Evolutionary conservation across 2,888 invertebrate genomes (phyloP).

Genomic region (Chrysolina oricalcia): DNA sequence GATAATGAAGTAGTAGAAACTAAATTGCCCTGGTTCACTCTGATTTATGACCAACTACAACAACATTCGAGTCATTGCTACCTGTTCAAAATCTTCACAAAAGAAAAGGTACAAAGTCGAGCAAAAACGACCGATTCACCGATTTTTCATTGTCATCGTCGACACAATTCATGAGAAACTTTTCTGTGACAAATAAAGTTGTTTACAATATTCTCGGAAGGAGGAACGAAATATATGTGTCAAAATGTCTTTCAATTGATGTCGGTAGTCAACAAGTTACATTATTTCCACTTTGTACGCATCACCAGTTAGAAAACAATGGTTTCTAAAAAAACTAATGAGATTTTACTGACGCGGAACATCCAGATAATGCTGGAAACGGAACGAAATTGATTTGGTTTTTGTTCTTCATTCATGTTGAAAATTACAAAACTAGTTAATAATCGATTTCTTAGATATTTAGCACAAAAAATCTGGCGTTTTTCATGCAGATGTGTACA

Average conservation of each 20-base stretch:
- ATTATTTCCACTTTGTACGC: slow-evolving; percentile 35
- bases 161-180: slow-evolving; percentile 35
- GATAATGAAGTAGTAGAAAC: not conserved
- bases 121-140: slow-evolving; percentile 34
- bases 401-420: slow-evolving; percentile 43
- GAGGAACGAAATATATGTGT: slow-evolving; percentile 32
- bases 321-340: slow-evolving; percentile 47
- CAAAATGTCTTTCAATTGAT: slow-evolving; percentile 34
- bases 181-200: slow-evolving; percentile 43
- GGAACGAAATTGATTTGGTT: slow-evolving; percentile 39
- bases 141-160: slow-evolving; percentile 29
- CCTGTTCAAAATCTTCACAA: slow-evolving; percentile 48
- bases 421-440: slow-evolving; percentile 37
- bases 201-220: slow-evolving; percentile 43
- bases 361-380: slow-evolving; percentile 38
- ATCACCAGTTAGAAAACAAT: slow-evolving; percentile 35
- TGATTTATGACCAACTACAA: slow-evolving; percentile 44
- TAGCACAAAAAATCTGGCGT: slow-evolving; percentile 15
- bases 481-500: not conserved
- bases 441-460: slow-evolving; percentile 47
- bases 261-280: slow-evolving; percentile 22
- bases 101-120: slow-evolving; percentile 47
- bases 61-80: slow-evolving; percentile 45
- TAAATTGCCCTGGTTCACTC: slow-evolving; percentile 24
- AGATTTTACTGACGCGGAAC: slow-evolving; percentile 45